A percentile compares a stretch with the other conserved stretches of the same genome.
Evolutionary conservation across 2,113 vertebrate species (phyloP).

Genomic region (Neogobius melanostomus): DNA sequence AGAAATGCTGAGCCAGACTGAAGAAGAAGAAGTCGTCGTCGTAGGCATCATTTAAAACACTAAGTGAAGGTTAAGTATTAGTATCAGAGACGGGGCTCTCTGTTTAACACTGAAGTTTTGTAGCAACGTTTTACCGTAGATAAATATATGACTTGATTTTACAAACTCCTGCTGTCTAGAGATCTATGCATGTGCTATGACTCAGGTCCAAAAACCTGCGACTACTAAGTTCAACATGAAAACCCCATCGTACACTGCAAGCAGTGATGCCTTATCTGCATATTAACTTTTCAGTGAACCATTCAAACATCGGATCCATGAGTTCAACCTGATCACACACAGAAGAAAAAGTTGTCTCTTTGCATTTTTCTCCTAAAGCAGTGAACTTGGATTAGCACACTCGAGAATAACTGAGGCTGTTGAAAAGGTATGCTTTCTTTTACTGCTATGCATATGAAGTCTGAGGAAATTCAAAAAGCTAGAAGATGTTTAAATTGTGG

Average conservation of each 20-base stretch:
- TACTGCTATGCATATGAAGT: constrained; percentile 91
- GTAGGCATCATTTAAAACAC: constrained; percentile 31
- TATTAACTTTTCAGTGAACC: constrained; percentile 77
- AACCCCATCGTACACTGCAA: constrained; percentile 88
- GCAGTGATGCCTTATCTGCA: constrained; percentile 98
- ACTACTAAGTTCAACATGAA: constrained; percentile 85
- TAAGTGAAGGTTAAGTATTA: constrained; percentile 62
- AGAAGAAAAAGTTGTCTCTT: constrained; percentile 53
- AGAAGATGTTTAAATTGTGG: constrained; percentile 86
- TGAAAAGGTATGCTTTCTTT: constrained; percentile 79
- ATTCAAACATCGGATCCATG: constrained; percentile 82
- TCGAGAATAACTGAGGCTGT: constrained; percentile 72
- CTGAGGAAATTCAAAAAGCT: constrained; percentile 76
- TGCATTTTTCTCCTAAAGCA: constrained; percentile 63
- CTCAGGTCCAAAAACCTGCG: constrained; percentile 89
- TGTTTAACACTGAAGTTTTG: constrained; percentile 72
- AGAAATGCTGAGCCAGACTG: constrained; percentile 53
- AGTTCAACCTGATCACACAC: constrained; percentile 63
- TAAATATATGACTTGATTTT: constrained; percentile 80
- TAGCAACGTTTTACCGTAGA: constrained; percentile 78
- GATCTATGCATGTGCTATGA: constrained; percentile 85
- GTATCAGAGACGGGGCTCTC: constrained; percentile 46
- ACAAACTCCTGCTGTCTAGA: constrained; percentile 82
- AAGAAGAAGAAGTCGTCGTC: constrained; percentile 39
- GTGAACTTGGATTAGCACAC: constrained; percentile 76